Base-by-base conservation (phyloP, 2,888 invertebrate genomes). In the Pantelozetes paolii region DNA sequence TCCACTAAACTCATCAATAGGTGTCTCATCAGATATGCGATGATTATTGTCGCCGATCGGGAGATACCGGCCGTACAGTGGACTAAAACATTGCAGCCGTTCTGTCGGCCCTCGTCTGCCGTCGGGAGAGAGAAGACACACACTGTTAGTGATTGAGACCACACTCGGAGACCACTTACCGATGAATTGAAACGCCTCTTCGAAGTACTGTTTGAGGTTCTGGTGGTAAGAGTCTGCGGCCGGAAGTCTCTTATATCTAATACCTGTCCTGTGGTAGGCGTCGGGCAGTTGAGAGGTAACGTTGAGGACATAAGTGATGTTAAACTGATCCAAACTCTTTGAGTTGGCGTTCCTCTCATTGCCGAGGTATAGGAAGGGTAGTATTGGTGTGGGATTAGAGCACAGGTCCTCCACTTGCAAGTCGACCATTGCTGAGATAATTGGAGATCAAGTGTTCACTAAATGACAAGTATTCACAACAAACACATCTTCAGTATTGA, bases 11-110 rank as follows among this genome's bases (percentile, higher is more conserved):
- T 88, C 82, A 93, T 82, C 76, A 88, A 87, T 81, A 90, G 89
- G 83, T 91, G 90, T 80, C 91, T 89, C 92, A 96, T 94, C 79
- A 95, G 87, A 84, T 92, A 96, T 70, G 95, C 94, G 81, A 96
- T 94, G 81, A 94, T 93, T 81, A 96, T 88, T 77, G 95, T 95
- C 77, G 95, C 94, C 77, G 94, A 94, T 78, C 95, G 87, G 73
- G 94, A 95, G 71, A 96, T 91, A 71, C 96, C 96, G 71, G 94
- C 95, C 81, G 95, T 95, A 83, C 96, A 96, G 83, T 96, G 96
- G 76, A 96, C 89, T 81, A 96, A 85, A 54, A 95, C 92, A 80
- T 89, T 87, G 81, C 84, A 87, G 80, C 85, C 89, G 74, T 82
- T 87, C 84, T 86, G 88, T 83, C 88, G 85, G 64, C 89, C 89